Evolutionary conservation across 2,113 vertebrate genomes (phyloP), one percentile per base, ranked within the genome.

Genomic region (Triplophysa dalaica): DNA sequence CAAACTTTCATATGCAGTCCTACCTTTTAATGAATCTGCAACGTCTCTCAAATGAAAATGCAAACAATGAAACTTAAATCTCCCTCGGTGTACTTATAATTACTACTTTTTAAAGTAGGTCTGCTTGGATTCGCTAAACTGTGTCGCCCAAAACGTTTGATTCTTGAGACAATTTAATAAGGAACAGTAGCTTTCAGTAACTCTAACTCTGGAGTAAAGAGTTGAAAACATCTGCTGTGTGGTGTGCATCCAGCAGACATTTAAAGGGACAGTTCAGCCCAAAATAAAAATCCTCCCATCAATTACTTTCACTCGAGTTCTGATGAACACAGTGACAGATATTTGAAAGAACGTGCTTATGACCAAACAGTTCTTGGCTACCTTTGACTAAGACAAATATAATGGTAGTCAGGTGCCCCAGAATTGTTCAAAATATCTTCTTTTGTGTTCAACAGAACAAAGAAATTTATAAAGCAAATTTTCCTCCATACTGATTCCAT

Each of bases 41-140:
- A 69, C 50, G 67, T 33, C 16, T 60, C 21, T 43, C 33, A 54
- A 61, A 54, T 43, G 70, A 29, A 72, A 54, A 70, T 21, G 8
- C n/a, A 0, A 58, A 58, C 21, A 21, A 10, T 58, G 0, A 0
- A 2, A 58, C 54, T 58, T 58, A 10, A 10, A 58, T 21, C 19
- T 58, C 5, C 0, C n/a, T 58, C 11, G 17, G 5, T 38, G 54
- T n/a, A 10, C 38, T 48, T 12, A 45, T 9, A 19, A n/a, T 19
- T 1, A 2, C n/a, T 7, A 6, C 12, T 22, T 43, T 61, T 9
- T 62, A 19, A 13, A 38, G 17, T 38, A 33, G 69, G 8, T 56
- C 50, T 8, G 3, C 54, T 72, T 72, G 50, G 5, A 58, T 38
- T 48, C 26, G 14, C 19, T 62, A 17, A 13, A 61, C 56, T 63